A percentile compares a stretch with the other conserved stretches of the same genome.
phyloP scores from a whole-genome alignment of 2,888 invertebrate genomes.

The Drosophila picticornis region DNA sequence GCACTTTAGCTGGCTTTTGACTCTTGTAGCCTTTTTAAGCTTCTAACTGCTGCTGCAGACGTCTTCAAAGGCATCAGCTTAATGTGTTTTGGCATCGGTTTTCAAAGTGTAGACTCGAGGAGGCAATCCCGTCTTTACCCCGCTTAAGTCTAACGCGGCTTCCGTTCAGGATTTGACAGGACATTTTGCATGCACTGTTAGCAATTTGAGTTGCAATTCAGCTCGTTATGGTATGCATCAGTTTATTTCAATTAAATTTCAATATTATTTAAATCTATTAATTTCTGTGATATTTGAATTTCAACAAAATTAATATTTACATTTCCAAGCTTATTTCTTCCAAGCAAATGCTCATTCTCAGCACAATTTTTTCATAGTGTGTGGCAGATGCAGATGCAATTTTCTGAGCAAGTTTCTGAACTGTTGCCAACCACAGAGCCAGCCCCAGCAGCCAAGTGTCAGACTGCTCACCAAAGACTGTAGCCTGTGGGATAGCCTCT shows the following conservation, averaged over 20 bases:
- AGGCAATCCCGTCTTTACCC: neutral
- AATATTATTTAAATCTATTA: neutral
- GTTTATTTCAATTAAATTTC: neutral
- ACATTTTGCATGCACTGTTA: conserved; percentile 49
- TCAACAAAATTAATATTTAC: neutral
- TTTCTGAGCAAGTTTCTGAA: neutral
- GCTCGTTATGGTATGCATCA: neutral
- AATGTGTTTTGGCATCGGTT: conserved; percentile 70
- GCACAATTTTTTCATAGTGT: neutral
- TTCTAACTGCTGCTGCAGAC: conserved; percentile 59
- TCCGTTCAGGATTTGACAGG: conserved; percentile 60
- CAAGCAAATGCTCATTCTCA: neutral
- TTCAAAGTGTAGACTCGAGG: conserved; percentile 40
- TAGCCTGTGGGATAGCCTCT: conserved; percentile 43
- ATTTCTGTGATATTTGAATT: neutral
- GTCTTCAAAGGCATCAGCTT: conserved; percentile 63
- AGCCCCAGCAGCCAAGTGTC: conserved; percentile 63
- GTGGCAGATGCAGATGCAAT: neutral
- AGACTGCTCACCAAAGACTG: conserved; percentile 54
- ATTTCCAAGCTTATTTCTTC: neutral
- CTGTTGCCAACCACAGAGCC: conserved; percentile 57
- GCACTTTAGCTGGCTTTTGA: conserved; percentile 52
- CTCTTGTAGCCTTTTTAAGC: conserved; percentile 67
- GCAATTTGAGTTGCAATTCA: neutral
- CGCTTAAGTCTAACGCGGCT: conserved; percentile 2